A percentile compares a stretch with the other conserved stretches of the same genome.
These are phyloP conservation scores for Vombatus ursinus DNA, from an alignment of 2,113 vertebrate species.

Conservation along the genomic window DNA sequence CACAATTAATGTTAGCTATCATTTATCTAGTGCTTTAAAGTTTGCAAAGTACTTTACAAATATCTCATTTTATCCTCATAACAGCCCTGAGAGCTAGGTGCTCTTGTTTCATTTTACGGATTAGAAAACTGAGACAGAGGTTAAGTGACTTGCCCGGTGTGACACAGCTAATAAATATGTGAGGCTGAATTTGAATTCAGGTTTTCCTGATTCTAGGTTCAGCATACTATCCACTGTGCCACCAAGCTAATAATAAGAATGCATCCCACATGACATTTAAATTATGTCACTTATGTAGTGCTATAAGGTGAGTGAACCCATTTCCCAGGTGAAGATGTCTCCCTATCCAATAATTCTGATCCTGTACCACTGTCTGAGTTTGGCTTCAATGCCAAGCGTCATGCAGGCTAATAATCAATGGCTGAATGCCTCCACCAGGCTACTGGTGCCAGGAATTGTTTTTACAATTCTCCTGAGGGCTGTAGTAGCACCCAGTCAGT, in stretches of 20 bases:
- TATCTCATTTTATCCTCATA: neutral
- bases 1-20: neutral
- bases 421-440: neutral
- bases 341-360: neutral
- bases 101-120: no score
- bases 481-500: neutral
- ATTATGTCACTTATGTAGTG: neutral
- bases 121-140: neutral
- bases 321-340: neutral
- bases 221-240: neutral
- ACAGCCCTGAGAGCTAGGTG: no score
- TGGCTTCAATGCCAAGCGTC: neutral
- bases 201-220: neutral
- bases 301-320: neutral
- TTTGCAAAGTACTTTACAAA: neutral
- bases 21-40: neutral
- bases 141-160: neutral
- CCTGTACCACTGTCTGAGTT: neutral
- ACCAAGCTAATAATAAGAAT: neutral
- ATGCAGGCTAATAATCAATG: neutral
- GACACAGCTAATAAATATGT: neutral
- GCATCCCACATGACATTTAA: neutral
- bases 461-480: neutral
- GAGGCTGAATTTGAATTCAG: neutral
- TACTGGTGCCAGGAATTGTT: neutral